Evolutionary conservation across 2,888 invertebrate genomes (phyloP).

Genomic region (Orthosia incerta): DNA sequence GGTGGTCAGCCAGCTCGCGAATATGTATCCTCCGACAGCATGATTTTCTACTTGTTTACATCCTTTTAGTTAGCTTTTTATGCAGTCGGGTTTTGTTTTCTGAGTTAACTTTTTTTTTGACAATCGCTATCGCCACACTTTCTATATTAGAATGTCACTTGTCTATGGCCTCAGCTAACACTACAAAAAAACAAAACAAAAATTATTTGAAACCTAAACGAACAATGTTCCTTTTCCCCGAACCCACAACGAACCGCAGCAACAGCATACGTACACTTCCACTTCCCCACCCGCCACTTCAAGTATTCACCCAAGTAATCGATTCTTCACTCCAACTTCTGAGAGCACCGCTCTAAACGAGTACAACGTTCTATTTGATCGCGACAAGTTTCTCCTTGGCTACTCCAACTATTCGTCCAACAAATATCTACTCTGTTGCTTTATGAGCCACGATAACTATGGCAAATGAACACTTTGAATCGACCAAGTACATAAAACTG

Average conservation of each 20-base stretch:
- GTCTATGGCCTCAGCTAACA: neutral
- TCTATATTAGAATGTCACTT: too few species aligned
- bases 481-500: constrained; percentile 19
- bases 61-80: too few species aligned
- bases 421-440: constrained; percentile 26
- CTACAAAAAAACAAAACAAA: too few species aligned
- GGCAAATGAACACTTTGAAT: constrained; percentile 29
- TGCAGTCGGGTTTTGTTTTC: too few species aligned
- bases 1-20: too few species aligned
- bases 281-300: constrained; percentile 30
- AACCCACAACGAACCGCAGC: constrained; percentile 16
- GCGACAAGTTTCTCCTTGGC: constrained; percentile 45
- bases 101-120: too few species aligned
- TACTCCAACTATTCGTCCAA: constrained; percentile 26
- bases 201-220: constrained; percentile 6
- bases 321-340: constrained; percentile 58
- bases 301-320: constrained; percentile 47
- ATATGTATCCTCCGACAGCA: too few species aligned
- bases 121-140: too few species aligned
- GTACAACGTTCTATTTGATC: constrained; percentile 52
- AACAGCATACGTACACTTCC: constrained; percentile 28
- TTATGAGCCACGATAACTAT: constrained; percentile 18
- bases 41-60: too few species aligned
- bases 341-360: constrained; percentile 39
- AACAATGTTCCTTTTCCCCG: constrained; percentile 26